Evolutionary conservation across 2,797 vertebrate genomes (phyloP).

Genomic region (Acanthis flammea): DNA sequence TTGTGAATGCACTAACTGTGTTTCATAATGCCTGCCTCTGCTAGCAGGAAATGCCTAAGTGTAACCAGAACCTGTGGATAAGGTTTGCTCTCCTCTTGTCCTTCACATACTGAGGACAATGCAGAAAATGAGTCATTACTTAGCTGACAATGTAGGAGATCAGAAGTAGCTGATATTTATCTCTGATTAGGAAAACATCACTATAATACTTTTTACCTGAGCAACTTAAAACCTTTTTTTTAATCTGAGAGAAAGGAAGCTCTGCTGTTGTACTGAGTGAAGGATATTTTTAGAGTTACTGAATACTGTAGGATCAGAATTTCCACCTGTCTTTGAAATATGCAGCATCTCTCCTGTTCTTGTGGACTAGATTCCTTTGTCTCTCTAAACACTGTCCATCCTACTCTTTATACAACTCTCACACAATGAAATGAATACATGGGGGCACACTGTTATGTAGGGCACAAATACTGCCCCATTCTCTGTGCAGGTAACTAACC

Average conservation of each 20-base stretch:
- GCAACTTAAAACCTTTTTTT: conserved; percentile 65
- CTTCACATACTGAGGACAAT: conserved; percentile 47
- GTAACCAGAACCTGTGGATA: conserved; percentile 65
- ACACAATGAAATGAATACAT: neutral
- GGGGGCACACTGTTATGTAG: neutral
- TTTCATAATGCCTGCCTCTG: neutral
- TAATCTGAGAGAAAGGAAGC: conserved; percentile 49
- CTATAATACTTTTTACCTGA: conserved; percentile 44
- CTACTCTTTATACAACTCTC: neutral
- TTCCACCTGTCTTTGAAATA: conserved; percentile 28
- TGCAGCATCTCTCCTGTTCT: neutral
- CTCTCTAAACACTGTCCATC: neutral
- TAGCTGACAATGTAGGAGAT: conserved; percentile 58
- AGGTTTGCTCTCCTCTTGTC: conserved; percentile 60
- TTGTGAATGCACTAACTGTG: neutral
- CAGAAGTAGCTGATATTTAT: conserved; percentile 68
- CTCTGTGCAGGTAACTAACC: neutral
- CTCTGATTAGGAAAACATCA: conserved; percentile 52
- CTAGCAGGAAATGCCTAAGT: conserved; percentile 4
- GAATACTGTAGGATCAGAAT: conserved; percentile 30
- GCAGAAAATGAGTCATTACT: conserved; percentile 64
- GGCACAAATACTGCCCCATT: neutral
- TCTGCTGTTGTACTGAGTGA: neutral
- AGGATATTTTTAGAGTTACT: conserved; percentile 23
- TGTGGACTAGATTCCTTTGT: neutral